Evolutionary conservation across 2,113 vertebrate species (phyloP), one percentile per base, ranked within the genome.

Genomic region (Engraulis encrasicolus): DNA sequence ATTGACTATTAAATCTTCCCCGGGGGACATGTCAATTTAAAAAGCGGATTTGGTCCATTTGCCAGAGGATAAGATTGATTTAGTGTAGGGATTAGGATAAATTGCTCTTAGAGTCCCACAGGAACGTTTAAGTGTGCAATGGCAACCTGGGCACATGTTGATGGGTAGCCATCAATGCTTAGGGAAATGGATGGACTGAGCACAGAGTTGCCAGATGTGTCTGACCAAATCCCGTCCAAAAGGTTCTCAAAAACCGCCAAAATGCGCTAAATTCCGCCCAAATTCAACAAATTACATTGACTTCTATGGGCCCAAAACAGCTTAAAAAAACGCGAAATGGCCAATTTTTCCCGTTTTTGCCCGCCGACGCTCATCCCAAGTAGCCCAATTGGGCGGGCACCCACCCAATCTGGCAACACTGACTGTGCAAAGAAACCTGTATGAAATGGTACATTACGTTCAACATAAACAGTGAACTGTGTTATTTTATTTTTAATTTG

Each of bases 81-180:
- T 82, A 80, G 77, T 50, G 61, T n/a, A 80, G 71, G 84, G 88
- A 87, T 89, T 89, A 89, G 82, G 61, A 79, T 85, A 85, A 87
- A 87, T 80, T 40, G 78, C 86, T 87, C 15, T 89, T 78, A 89
- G 79, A 54, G 83, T 83, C 80, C 88, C 83, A 74, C 27, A 77
- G 86, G 82, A 82, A 85, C 20, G 5, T 58, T 50, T 49, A 61
- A 34, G 27, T 74, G 77, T 71, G 7, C 80, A 84, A 50, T 52
- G 80, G 85, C 84, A 45, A 85, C 80, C 82, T 78, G 45, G 66
- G 15, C 66, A 74, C 14, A 74, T 74, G 66, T 34, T 12, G 66
- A 74, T 34, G 66, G 31, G 66, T 74, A 14, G n/a, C n/a, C 9
- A 71, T n/a, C n/a, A 71, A 27, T 74, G 66, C 2, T 34, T 15